Base-by-base conservation (phyloP, 2,797 vertebrate species). In the Amazona ochrocephala region DNA sequence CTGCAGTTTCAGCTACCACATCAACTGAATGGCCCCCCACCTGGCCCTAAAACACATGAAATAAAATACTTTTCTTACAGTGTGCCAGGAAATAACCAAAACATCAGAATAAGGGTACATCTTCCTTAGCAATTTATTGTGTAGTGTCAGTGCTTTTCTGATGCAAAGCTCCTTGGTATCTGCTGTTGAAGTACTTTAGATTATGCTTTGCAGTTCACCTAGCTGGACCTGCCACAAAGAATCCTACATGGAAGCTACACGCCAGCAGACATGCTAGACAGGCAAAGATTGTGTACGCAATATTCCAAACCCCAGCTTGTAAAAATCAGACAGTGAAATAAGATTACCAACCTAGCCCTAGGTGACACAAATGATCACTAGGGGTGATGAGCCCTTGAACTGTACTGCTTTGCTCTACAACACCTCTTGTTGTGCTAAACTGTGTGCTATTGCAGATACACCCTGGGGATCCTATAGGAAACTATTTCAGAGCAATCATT, bases 1-100 rank as follows among this genome's bases (percentile, higher is more conserved):
- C 64, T 95, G 93, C 90, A 81, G 85, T 91, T 96, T 93, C 85
- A 88, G 67, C 67, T 79, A 79, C 53, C 45, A 56, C 47, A 50
- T 92, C 74, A 79, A 73, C 19, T 64, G 48, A 95, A 94, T 39
- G 51, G 30, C 42, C 76, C 62, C 62, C 24, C 45, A 47, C 91
- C 30, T 74, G 91, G 70, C 54, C n/a, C 81, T 94, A 94, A 95
- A 94, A 34, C 20, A 30, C 42, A 51, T 6, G 62, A 81, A 91
- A 76, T 84, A 72, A 86, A 84, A 81, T 34, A 48, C 27, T 76
- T 86, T 84, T 73, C 73, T 76, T 54, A 66, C 15, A 32, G 3
- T 2, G 8, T 79, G 37, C 42, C 44, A 94, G 51, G 64, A 74
- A 89, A 89, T 21, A 87, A 93, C 26, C 19, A 60, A 87, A 94